Percentiles rank a stretch among this genome's conserved stretches.
Conservation (phyloP, 2,113 vertebrate species). For the Sinosuthora webbiana region DNA sequence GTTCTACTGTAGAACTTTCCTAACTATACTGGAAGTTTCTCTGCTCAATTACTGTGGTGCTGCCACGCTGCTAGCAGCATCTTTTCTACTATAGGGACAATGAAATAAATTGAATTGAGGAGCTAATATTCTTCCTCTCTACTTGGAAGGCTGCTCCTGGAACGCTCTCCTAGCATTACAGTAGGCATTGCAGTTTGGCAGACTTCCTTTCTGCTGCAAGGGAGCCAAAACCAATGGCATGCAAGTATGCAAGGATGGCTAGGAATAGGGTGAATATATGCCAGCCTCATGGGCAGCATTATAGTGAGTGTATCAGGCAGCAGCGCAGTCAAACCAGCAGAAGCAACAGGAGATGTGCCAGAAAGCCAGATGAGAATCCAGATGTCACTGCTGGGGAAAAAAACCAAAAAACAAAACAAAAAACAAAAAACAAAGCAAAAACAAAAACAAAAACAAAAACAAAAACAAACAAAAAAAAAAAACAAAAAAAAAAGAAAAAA, state of each 20-base stretch:
- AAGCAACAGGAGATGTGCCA: neutral
- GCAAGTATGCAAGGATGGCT: neutral
- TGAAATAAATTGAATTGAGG: neutral
- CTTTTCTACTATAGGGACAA: neutral
- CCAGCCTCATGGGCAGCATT: neutral
- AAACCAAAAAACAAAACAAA: neutral
- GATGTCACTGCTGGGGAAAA: neutral
- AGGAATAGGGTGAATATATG: neutral
- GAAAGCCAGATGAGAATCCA: conserved; percentile 23
- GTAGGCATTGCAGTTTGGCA: neutral
- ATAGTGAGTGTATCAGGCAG: neutral
- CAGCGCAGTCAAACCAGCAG: neutral
- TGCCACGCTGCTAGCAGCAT: neutral
- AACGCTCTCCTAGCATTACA: neutral
- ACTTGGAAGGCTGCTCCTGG: neutral
- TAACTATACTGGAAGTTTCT: neutral
- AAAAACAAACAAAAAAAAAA: too few relatives aligned
- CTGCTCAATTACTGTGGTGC: neutral
- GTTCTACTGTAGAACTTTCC: neutral
- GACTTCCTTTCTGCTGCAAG: neutral
- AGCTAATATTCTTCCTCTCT: neutral
- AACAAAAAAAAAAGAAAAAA: too few relatives aligned
- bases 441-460: neutral
- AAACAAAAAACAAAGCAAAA: too few relatives aligned
- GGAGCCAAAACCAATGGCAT: neutral